Evolutionary conservation across 2,888 invertebrate genomes (phyloP), one percentile per base, ranked within the genome.

Genomic region (Diarsia dahlii): DNA sequence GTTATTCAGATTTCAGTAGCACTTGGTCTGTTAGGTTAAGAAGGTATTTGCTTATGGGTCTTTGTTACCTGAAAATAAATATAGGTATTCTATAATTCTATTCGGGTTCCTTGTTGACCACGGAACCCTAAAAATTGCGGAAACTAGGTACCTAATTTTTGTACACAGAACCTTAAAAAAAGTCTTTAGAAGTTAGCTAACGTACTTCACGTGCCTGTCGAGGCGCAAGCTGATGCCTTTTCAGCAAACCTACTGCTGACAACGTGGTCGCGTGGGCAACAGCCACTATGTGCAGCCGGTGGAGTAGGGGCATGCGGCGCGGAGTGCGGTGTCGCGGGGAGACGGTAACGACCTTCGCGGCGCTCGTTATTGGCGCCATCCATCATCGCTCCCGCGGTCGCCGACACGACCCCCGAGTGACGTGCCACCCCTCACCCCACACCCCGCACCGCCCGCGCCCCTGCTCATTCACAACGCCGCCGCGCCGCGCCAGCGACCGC

Each of bases 331-430:
- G 71, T 20, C 56, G 76, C 66, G 81, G 65, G 78, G 76, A 71
- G 81, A 72, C 86, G 87, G 81, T 90, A 88, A 89, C 91, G 90
- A 91, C 73, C 84, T 81, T 76, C 76, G 75, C 87, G 87, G 80
- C 80, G 90, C 89, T 92, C 92, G 93, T 94, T 95, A 95, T 93
- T 93, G 91, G 91, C 89, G 90, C 89, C 94, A 95, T 95, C 95
- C 93, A 95, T 95, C 95, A 95, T 93, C 91, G 87, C 73, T 48
- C 76, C 74, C 74, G 86, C 88, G 89, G 89, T 88, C 89, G 80
- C 77, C 87, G 89, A 88, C 89, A 76, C 89, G 60, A 84, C n/a
- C 63, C 70, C 15, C 58, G 72, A 74, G 63, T 23, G 56, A 56
- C 66, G 45, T 23, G 60, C 70, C 69, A 18, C 60, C 48, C 73